Conservation (phyloP, 1,140 invertebrate species). For the Drosophila navojoa region DNA sequence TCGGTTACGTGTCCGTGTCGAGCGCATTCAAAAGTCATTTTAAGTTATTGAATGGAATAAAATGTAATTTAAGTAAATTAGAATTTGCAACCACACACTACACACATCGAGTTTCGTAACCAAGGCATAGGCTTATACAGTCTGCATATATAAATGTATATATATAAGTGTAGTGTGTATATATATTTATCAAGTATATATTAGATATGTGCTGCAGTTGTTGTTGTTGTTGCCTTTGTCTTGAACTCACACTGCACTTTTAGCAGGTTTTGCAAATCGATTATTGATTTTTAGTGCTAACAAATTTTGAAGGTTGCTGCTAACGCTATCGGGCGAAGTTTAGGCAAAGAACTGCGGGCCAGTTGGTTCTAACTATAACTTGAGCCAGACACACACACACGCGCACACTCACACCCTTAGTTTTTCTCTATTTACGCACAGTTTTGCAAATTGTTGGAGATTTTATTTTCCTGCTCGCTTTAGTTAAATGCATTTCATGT, state of each 20-base stretch:
- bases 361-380: slow-evolving; percentile 6
- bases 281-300: slow-evolving; percentile 66
- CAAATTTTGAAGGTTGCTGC: slow-evolving; percentile 54
- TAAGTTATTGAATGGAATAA: slow-evolving; percentile 82
- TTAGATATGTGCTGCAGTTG: slow-evolving; percentile 25
- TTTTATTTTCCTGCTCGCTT: slow-evolving; percentile 16
- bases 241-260: slow-evolving; percentile 40
- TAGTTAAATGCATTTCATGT: slow-evolving; percentile 3
- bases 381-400: not conserved
- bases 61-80: slow-evolving; percentile 83
- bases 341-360: slow-evolving; percentile 24
- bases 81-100: slow-evolving; percentile 68
- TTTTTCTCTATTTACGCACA: slow-evolving; percentile 15
- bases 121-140: slow-evolving; percentile 9
- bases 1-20: slow-evolving; percentile 70
- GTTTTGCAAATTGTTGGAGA: slow-evolving; percentile 7
- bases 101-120: slow-evolving; percentile 18
- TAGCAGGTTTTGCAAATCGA: slow-evolving; percentile 49
- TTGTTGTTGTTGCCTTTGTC: slow-evolving; percentile 5
- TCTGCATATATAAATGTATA: slow-evolving; percentile 11
- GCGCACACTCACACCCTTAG: not conserved
- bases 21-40: slow-evolving; percentile 76
- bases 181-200: slow-evolving; percentile 7
- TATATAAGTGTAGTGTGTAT: slow-evolving; percentile 10
- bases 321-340: slow-evolving; percentile 39